These are phyloP conservation scores for Muraenolepis orangiensis DNA, from an alignment of 2,797 vertebrate genomes.

Conservation along the genomic window DNA sequence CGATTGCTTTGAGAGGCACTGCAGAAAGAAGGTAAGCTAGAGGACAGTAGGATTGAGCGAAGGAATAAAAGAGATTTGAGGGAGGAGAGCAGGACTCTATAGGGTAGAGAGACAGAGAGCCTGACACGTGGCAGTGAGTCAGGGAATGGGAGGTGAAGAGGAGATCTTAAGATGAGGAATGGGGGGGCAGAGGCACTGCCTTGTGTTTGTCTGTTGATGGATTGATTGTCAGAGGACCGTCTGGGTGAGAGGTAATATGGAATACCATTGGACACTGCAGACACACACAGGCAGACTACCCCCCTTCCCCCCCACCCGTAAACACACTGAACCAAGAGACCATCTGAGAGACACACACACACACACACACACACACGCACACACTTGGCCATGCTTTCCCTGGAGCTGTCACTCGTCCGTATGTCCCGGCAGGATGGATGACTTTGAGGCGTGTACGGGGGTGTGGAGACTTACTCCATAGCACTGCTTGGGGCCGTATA, in stretches of 20 bases:
- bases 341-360: no score
- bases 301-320: conserved; percentile 19
- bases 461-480: conserved; percentile 51
- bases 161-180: conserved; percentile 38
- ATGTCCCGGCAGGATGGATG: conserved; percentile 60
- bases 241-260: conserved; percentile 65
- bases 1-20: no score
- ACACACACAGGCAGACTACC: conserved; percentile 21
- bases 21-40: not conserved
- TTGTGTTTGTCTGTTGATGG: conserved; percentile 63
- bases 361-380: not conserved
- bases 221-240: conserved; percentile 43
- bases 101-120: not conserved
- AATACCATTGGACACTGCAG: conserved; percentile 42
- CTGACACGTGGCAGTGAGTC: conserved; percentile 42
- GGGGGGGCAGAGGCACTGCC: conserved; percentile 30
- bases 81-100: not conserved
- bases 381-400: not conserved
- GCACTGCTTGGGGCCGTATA: conserved; percentile 44
- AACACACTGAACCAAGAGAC: conserved; percentile 13
- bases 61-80: not conserved
- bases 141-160: conserved; percentile 29
- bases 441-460: conserved; percentile 58
- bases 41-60: not conserved
- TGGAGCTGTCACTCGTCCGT: conserved; percentile 44